phyloP scores from a whole-genome alignment of 2,113 vertebrate species.

The Ploceus nigricollis region DNA sequence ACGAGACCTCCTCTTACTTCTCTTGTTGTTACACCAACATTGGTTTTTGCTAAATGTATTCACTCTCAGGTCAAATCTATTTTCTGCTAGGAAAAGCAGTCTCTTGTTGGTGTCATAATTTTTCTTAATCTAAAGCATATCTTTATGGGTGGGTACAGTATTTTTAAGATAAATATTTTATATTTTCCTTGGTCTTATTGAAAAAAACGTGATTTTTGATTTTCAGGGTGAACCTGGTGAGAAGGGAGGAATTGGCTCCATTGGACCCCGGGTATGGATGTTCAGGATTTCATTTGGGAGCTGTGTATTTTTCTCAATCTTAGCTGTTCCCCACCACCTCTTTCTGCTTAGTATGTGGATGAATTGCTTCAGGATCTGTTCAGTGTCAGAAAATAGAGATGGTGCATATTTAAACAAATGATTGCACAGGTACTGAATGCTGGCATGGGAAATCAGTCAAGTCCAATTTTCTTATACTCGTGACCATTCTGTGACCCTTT shows the following conservation, averaged over 20 bases:
- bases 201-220: not conserved
- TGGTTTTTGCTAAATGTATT: not conserved
- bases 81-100: not conserved
- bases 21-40: rapidly evolving
- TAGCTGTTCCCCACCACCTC: not conserved
- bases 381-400: not conserved
- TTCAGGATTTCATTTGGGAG: not conserved
- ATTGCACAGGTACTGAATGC: not conserved
- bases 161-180: not conserved
- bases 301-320: not conserved
- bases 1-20: not conserved
- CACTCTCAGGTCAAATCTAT: not conserved
- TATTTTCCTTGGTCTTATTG: not conserved
- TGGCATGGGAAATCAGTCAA: not conserved
- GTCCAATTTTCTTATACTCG: not conserved
- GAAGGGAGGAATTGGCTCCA: constrained; percentile 69
- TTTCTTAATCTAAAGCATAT: not conserved
- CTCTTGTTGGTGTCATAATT: not conserved
- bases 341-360: not conserved
- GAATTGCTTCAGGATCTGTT: not conserved
- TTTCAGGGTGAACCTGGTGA: constrained; percentile 86
- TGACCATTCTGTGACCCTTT: not conserved
- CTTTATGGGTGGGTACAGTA: not conserved
- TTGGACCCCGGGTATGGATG: constrained; percentile 71
- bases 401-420: not conserved